Evolutionary conservation across 2,113 vertebrate genomes (phyloP).

Genomic region (Hyperoodon ampullatus): DNA sequence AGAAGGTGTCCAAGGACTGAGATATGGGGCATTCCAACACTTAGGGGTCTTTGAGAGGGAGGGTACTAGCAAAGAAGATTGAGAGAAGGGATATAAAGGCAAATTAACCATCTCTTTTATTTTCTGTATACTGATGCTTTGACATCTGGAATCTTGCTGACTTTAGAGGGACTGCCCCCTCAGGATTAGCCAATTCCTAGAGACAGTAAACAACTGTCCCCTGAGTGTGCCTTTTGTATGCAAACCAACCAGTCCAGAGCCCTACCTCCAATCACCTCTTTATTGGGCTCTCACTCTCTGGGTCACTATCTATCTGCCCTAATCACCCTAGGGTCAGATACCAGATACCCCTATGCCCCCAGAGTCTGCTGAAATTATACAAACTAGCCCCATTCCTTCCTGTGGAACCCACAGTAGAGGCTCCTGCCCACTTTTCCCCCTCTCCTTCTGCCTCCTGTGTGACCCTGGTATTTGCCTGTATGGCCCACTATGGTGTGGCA

Average conservation of each 20-base stretch:
- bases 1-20: not conserved
- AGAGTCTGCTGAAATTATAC: not conserved
- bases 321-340: not conserved
- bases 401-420: not conserved
- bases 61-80: not conserved
- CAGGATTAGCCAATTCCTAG: not conserved
- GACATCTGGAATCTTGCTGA: not conserved
- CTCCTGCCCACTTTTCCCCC: not conserved
- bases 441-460: not conserved
- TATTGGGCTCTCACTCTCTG: not conserved
- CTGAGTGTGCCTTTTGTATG: not conserved
- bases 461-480: not conserved
- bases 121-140: slow-evolving; percentile 28
- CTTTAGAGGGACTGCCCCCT: not conserved
- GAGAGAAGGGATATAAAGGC: not conserved
- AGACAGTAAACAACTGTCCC: not conserved
- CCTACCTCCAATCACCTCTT: not conserved
- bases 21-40: not conserved
- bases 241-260: not conserved
- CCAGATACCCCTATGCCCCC: not conserved
- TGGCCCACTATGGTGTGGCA: not conserved
- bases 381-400: not conserved
- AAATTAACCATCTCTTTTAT: not conserved
- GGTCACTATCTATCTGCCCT: not conserved
- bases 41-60: not conserved